Percentiles rank a stretch among this genome's conserved stretches.
phyloP scores from a whole-genome alignment of 2,888 invertebrate species.

The Ectemnius lituratus region DNA sequence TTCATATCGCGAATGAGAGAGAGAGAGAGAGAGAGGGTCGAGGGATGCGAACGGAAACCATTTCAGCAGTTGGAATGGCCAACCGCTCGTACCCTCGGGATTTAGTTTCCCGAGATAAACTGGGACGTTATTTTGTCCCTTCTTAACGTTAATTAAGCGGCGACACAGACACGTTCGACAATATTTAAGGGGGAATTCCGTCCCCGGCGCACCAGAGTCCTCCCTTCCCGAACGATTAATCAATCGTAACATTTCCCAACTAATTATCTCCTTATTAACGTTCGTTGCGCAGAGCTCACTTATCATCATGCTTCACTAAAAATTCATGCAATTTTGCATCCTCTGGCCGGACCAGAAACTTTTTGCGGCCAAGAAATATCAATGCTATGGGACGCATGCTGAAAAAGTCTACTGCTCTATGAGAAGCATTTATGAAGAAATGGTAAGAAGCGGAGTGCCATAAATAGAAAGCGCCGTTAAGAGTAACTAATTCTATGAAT shows the following conservation, averaged over 20 bases:
- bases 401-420: background rate
- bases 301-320: background rate
- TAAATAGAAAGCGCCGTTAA: no score
- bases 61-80: background rate
- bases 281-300: background rate
- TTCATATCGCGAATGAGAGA: no score
- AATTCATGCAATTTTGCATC: background rate
- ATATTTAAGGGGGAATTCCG: conserved; percentile 29
- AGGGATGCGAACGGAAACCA: background rate
- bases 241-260: background rate
- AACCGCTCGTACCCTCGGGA: conserved; percentile 13
- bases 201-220: background rate
- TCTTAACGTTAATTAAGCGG: conserved; percentile 47
- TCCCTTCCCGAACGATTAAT: conserved; percentile 8
- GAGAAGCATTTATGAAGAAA: no score
- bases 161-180: conserved; percentile 9
- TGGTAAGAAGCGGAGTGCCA: no score
- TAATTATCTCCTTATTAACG: background rate
- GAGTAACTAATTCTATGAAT: no score
- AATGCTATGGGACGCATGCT: background rate
- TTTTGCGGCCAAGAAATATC: conserved; percentile 11
- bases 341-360: conserved; percentile 16
- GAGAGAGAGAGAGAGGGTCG: conserved; percentile 9
- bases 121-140: conserved; percentile 18
- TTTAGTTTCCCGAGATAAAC: conserved; percentile 50